Percentiles rank a stretch among this genome's conserved stretches.
These are phyloP conservation scores for Rhabdomys dilectus DNA, from an alignment of 2,113 vertebrate species.

Conservation along the genomic window DNA sequence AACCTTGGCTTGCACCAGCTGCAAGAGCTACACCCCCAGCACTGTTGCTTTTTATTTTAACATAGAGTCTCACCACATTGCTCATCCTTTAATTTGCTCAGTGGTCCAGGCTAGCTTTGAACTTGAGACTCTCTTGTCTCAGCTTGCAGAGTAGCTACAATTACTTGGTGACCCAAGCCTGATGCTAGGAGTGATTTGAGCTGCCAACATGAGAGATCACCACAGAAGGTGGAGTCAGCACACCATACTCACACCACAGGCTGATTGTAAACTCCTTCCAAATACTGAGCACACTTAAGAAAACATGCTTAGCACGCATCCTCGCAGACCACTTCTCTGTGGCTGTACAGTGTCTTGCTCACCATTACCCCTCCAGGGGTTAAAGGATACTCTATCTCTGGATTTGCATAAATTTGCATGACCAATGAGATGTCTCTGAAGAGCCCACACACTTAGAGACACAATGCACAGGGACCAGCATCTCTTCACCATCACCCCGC, in stretches of 20 bases:
- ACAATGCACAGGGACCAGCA: accelerated
- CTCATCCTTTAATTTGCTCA: neutral
- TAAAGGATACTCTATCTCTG: neutral
- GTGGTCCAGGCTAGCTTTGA: neutral
- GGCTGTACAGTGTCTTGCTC: neutral
- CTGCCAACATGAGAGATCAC: neutral
- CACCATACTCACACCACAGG: neutral
- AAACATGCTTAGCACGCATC: neutral
- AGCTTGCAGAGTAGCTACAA: neutral
- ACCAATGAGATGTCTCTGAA: neutral
- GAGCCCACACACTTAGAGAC: neutral
- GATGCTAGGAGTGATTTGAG: neutral
- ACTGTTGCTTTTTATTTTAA: neutral
- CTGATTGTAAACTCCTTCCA: neutral
- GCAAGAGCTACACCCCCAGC: neutral
- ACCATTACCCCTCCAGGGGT: neutral
- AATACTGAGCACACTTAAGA: neutral
- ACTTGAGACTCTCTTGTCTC: neutral
- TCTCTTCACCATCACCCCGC: neutral
- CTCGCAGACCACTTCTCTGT: neutral
- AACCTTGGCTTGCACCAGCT: neutral
- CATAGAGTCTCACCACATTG: neutral
- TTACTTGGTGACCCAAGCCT: neutral
- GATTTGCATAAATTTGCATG: neutral
- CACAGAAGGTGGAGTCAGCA: neutral